These are phyloP conservation scores for Sisor rabdophorus DNA, from an alignment of 2,113 vertebrate species.

Conservation along the genomic window DNA sequence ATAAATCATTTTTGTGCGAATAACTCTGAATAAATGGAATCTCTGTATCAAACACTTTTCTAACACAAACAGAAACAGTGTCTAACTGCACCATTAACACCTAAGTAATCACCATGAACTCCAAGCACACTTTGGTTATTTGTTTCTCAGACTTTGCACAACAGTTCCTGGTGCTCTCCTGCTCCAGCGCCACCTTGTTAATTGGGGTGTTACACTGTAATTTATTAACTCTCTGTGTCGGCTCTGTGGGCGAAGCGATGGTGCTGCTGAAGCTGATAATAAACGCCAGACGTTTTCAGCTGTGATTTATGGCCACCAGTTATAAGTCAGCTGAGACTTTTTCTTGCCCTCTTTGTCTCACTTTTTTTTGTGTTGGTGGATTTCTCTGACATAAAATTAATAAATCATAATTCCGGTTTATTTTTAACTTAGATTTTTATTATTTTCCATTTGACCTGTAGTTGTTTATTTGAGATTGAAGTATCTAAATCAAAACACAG, in stretches of 20 bases:
- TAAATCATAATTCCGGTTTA: too few relatives aligned
- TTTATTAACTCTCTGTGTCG: conserved; percentile 43
- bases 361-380: conserved; percentile 18
- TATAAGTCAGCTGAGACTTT: conserved; percentile 45
- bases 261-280: conserved; percentile 42
- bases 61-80: not conserved
- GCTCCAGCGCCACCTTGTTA: conserved; percentile 32
- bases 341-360: too few relatives aligned
- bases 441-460: too few relatives aligned
- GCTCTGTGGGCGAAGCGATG: conserved; percentile 28
- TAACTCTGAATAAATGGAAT: not conserved
- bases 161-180: not conserved
- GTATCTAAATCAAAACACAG: too few relatives aligned
- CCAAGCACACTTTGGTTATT: not conserved
- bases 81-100: not conserved
- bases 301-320: conserved; percentile 48
- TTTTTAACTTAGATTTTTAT: too few relatives aligned
- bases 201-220: conserved; percentile 46
- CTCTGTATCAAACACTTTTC: not conserved
- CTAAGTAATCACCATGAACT: not conserved
- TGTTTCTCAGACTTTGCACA: conserved; percentile 26
- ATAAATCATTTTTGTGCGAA: conserved; percentile 3
- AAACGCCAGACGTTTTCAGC: conserved; percentile 43
- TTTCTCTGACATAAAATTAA: too few relatives aligned
- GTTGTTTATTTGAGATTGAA: too few relatives aligned